Base-by-base conservation (phyloP, 2,888 invertebrate genomes). In the Pseudanteris insignis region DNA sequence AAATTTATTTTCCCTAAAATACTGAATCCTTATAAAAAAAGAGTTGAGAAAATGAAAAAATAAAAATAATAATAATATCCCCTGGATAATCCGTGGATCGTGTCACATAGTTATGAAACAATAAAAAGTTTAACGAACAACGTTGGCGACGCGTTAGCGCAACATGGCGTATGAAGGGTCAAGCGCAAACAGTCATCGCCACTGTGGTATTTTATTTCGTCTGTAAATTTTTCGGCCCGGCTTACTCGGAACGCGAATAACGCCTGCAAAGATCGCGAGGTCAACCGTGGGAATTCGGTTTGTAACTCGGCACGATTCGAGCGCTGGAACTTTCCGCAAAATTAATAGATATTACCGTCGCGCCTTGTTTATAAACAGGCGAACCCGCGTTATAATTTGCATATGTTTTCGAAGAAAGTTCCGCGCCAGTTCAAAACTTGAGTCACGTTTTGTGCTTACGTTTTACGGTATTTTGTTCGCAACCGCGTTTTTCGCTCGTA, bases 201-300 rank as follows among this genome's bases (percentile, higher is more conserved):
- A 36, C 21, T 32, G 55, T 29, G 46, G 50, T 50, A 34, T 48
- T 61, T 61, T 50, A 46, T 46, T n/a, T 30, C 3, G 26, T 37
- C 51, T 51, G 30, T 43, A 51, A 51, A 62, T 57, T 57, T 55
- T 51, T 55, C 41, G 36, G 26, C 33, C 24, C 44, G 51, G 46
- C 36, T 33, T 54, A n/a, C n/a, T 50, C 30, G 13, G 48, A 48
- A 43, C 33, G 34, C 57, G 43, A 55, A 62, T 62, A 62, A 62
- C 62, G 54, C 18, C 26, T 33, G 28, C 33, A 41, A 59, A 51
- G 41, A 40, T 14, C 28, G 28, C 57, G 58, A 48, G 63, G 63
- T 63, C 54, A 54, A 41, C 63, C 58, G 37, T 54, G 29, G 50
- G 40, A 63, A 63, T 63, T 47, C 18, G 13, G 28, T 21, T 14